Base-by-base conservation (phyloP, 2,797 vertebrate genomes). In the Florisuga fusca region DNA sequence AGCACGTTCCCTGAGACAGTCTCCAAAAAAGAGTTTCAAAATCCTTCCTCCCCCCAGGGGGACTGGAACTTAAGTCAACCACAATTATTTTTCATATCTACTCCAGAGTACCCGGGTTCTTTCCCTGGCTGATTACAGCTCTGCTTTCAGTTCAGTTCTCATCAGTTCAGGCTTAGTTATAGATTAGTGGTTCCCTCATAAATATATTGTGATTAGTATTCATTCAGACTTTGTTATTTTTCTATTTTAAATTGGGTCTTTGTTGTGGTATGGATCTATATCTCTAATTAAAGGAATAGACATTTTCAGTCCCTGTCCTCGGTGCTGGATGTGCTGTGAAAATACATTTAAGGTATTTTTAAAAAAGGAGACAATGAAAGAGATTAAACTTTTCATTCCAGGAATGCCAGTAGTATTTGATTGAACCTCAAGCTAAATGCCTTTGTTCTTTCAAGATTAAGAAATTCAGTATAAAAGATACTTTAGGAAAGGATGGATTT, bases 401-500 rank as follows among this genome's bases (percentile, higher is more conserved):
- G 66, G 55, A 94, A 95, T 91, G 38, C 51, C 88, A 54, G 55
- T 17, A 18, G 57, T 85, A 90, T 87, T 92, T 89, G 19, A 57
- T 10, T 59, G 77, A 94, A 79, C 68, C 36, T 54, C 38, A 1
- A 58, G 48, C 54, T 91, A 77, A 67, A 89, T 73, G 67, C 46
- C 74, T 87, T 86, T 77, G 29, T 21, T 79, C 75, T 93, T 87
- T 93, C 53, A 72, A 92, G 76, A 85, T 88, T 79, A 83, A 95
- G 71, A 95, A 95, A 90, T 77, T 90, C 38, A 87, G 43, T 76
- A n/a, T 85, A 91, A 90, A 90, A 95, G 46, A 63, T 81, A 81
- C 46, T 92, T 93, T 46, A 83, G 69, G 54, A 94, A 73, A 92
- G 43, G 69, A 71, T 3, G 3, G 57, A 26, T 93, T 95, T 96